Conservation (phyloP, 35 echinoderm and acorn worm genomes). For the Ophiothrix spiculata region DNA sequence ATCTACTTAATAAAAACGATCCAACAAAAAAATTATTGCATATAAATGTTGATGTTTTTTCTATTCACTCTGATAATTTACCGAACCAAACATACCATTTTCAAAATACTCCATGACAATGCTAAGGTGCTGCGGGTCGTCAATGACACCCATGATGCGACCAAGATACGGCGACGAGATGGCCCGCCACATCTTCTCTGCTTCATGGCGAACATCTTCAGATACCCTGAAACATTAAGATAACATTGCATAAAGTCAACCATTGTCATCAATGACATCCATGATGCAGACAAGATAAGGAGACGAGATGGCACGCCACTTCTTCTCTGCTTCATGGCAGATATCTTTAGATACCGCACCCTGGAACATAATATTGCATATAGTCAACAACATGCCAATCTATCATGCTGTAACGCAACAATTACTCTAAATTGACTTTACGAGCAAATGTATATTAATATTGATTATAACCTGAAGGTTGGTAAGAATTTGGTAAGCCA, state of each 20-base stretch:
- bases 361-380: no score
- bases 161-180: not conserved
- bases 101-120: constrained; percentile 13
- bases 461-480: no score
- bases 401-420: no score
- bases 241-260: no score
- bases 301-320: not conserved
- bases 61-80: no score
- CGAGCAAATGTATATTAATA: no score
- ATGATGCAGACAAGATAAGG: not conserved
- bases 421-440: no score
- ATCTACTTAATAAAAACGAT: no score
- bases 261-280: not conserved
- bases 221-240: not conserved
- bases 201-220: not conserved
- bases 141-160: not conserved
- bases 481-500: no score
- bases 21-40: no score
- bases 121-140: not conserved
- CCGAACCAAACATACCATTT: not conserved
- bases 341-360: not conserved
- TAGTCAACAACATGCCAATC: no score
- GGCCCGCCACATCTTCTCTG: constrained; percentile 6
- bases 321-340: not conserved
- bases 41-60: no score